Base-by-base conservation (phyloP, 2,113 vertebrate genomes). In the Nannobrachium achirus region DNA sequence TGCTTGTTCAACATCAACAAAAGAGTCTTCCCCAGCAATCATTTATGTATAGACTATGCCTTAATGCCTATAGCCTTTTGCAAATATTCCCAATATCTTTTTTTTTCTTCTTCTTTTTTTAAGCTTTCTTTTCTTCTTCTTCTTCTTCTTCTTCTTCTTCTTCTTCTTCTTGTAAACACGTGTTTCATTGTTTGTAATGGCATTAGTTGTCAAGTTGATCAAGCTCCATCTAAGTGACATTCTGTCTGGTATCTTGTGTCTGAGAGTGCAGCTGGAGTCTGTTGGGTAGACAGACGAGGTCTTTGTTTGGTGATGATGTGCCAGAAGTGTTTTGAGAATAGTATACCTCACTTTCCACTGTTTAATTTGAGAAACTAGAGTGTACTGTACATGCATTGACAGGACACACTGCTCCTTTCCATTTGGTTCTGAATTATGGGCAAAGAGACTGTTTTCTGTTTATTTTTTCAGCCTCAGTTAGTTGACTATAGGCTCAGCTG, bases 381-480 rank as follows among this genome's bases (percentile, higher is more conserved):
- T 56, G 71, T 78, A 83, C 75, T 33, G n/a, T n/a, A 87, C 63
- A 15, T 63, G 71, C 63, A 80, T 60, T 74, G 80, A 88, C 81
- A 79, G 74, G 58, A 44, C 42, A 58, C 75, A 20, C 85, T 82
- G 76, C 85, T 78, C 74, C 18, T 19, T 87, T 88, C 86, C 88
- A 90, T 89, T 89, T 88, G 71, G 76, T 73, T 80, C 66, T 75
- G 84, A 92, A 92, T 92, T 91, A 88, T 90, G 90, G 92, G 92
- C 91, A 93, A 92, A 93, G 91, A 87, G 60, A 51, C 65, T n/a
- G 75, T 82, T 82, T 75, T 68, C 56, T 56, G n/a, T 10, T 58
- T 14, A 6, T 56, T 33, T 33, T 33, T 33, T 82, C 76, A 78
- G 66, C 81, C 69, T 73, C 52, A 73, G 61, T 67, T 76, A 73